phyloP scores from a whole-genome alignment of 92 coral and sea anemone species.

The Porites divaricata region DNA sequence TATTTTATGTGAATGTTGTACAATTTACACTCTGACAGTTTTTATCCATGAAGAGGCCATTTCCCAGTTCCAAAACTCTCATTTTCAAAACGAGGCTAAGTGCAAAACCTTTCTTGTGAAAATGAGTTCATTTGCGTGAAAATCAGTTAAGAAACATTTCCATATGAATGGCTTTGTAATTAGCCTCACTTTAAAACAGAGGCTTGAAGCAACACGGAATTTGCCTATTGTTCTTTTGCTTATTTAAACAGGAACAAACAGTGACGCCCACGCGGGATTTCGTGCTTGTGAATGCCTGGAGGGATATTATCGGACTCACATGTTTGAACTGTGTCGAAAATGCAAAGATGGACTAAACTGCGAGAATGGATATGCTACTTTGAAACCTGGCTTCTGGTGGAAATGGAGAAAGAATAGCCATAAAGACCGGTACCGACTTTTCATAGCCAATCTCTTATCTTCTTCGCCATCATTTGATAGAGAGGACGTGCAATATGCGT shows the following conservation, averaged over 20 bases:
- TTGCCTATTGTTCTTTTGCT: background rate
- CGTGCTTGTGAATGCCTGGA: conserved; percentile 45
- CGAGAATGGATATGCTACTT: conserved; percentile 43
- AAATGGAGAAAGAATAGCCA: conserved; percentile 26
- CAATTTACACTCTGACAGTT: too few species aligned
- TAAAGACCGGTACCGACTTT: conserved; percentile 11
- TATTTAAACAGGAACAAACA: conserved; percentile 28
- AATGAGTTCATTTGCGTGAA: too few species aligned
- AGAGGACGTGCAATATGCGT: conserved; percentile 15
- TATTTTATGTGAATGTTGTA: too few species aligned
- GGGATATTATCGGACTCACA: conserved; percentile 43
- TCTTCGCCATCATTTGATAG: conserved; percentile 9
- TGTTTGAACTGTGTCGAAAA: conserved; percentile 41
- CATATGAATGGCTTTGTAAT: background rate
- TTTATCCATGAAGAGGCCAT: too few species aligned
- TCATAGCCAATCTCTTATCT: conserved; percentile 36
- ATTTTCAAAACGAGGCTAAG: too few species aligned
- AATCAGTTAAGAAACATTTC: too few species aligned
- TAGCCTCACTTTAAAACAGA: background rate
- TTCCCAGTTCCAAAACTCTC: too few species aligned
- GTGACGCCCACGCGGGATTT: conserved; percentile 6
- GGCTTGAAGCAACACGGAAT: background rate
- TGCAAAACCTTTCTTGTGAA: too few species aligned
- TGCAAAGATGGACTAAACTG: conserved; percentile 42
- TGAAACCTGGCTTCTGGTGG: conserved; percentile 49